Conservation (phyloP, 2,888 invertebrate species). For the Ophion obscuratus region DNA sequence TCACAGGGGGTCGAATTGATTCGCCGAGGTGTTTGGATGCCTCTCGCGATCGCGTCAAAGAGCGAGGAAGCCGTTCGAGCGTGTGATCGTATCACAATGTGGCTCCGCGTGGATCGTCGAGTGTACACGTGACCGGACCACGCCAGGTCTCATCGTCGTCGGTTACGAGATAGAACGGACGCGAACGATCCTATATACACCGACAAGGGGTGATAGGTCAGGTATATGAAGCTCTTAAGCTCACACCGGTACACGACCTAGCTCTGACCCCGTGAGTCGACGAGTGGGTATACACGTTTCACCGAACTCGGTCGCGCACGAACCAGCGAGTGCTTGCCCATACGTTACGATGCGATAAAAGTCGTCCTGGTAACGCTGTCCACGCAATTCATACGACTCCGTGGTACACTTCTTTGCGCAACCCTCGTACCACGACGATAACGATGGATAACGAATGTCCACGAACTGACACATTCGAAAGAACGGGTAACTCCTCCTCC, state of each 20-base stretch:
- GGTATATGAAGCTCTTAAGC: conserved; percentile 49
- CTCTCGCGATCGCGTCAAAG: neutral
- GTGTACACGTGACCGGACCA: conserved; percentile 55
- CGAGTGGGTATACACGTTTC: conserved; percentile 46
- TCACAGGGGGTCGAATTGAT: conserved; percentile 24
- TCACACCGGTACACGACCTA: conserved; percentile 47
- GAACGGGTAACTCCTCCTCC: neutral
- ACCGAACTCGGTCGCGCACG: conserved; percentile 43
- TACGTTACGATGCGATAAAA: conserved; percentile 66
- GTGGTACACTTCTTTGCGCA: conserved; percentile 12
- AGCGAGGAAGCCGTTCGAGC: conserved; percentile 4
- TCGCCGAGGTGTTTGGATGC: neutral
- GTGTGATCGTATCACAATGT: conserved; percentile 49
- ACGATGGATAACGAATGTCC: conserved; percentile 27
- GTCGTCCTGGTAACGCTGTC: conserved; percentile 45
- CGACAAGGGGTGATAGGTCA: conserved; percentile 40
- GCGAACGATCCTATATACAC: conserved; percentile 37
- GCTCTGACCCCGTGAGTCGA: conserved; percentile 50
- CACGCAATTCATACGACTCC: conserved; percentile 46
- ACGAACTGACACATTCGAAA: neutral
- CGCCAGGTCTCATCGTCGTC: conserved; percentile 33
- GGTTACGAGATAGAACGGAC: conserved; percentile 37
- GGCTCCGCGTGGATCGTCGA: conserved; percentile 37
- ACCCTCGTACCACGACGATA: neutral
- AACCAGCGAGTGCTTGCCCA: conserved; percentile 66